Evolutionary conservation across 2,888 invertebrate species (phyloP).

Genomic region (Ernsta delagoae): DNA sequence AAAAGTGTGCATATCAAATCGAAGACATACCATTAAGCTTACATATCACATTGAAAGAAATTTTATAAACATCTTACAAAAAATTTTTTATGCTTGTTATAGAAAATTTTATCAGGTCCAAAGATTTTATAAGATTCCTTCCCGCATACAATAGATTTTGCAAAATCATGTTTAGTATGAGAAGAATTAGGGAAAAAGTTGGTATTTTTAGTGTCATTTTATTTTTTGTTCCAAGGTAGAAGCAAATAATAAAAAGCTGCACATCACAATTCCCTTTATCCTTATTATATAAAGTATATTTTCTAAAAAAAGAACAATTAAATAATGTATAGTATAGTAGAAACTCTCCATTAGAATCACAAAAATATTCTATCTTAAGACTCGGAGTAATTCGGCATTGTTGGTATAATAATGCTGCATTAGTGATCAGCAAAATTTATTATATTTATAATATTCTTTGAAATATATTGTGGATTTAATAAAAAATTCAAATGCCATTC

Average conservation of each 20-base stretch:
- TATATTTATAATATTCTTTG: slow-evolving; percentile 84
- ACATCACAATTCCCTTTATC: slow-evolving; percentile 41
- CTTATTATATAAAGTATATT: slow-evolving; percentile 26
- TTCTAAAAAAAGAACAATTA: slow-evolving; percentile 31
- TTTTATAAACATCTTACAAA: too few relatives aligned
- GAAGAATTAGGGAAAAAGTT: too few relatives aligned
- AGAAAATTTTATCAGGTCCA: too few relatives aligned
- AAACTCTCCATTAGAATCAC: slow-evolving; percentile 52
- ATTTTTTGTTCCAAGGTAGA: too few relatives aligned
- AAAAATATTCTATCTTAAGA: slow-evolving; percentile 61
- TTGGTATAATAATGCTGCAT: slow-evolving; percentile 67
- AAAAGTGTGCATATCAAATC: slow-evolving; percentile 27
- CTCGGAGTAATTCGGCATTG: slow-evolving; percentile 59
- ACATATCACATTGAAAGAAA: slow-evolving; percentile 24
- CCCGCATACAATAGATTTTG: too few relatives aligned
- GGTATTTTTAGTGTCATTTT: too few relatives aligned
- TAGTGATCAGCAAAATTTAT: slow-evolving; percentile 75
- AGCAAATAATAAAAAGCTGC: slow-evolving; percentile 35
- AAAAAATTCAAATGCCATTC: slow-evolving; percentile 76
- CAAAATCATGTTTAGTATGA: too few relatives aligned
- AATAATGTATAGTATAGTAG: slow-evolving; percentile 14
- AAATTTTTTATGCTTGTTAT: too few relatives aligned
- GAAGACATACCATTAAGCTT: neutral
- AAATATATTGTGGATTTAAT: slow-evolving; percentile 83
- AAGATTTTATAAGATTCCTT: too few relatives aligned